These are phyloP conservation scores for Darevskia nairensis DNA, from an alignment of 2,797 vertebrate species.

Conservation along the genomic window DNA sequence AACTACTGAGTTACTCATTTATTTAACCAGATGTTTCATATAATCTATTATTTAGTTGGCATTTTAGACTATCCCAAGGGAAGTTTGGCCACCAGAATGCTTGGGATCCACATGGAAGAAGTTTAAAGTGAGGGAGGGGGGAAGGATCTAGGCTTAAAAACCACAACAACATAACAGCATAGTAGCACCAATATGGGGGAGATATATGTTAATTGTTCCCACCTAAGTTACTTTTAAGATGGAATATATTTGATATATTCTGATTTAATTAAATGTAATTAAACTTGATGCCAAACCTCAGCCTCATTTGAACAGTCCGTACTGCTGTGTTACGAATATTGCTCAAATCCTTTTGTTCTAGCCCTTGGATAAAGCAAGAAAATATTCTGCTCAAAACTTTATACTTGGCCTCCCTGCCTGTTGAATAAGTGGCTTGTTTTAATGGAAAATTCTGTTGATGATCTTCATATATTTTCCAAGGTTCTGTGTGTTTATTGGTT, in stretches of 20 bases:
- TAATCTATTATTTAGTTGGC: conserved; percentile 69
- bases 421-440: conserved; percentile 56
- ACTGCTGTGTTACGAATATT: conserved; percentile 23
- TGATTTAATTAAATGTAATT: neutral
- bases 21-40: conserved; percentile 70
- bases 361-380: neutral
- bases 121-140: conserved; percentile 1
- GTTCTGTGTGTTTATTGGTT: conserved; percentile 39
- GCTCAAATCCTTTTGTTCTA: conserved; percentile 12
- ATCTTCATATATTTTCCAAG: conserved; percentile 34
- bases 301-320: neutral
- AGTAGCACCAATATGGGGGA: neutral
- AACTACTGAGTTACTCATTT: conserved; percentile 68
- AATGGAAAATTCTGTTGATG: conserved; percentile 51
- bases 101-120: conserved; percentile 60
- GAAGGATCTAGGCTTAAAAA: neutral
- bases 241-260: neutral
- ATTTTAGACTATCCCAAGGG: conserved; percentile 65
- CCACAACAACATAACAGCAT: conserved; percentile 47
- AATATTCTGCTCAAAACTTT: conserved; percentile 39
- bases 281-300: neutral
- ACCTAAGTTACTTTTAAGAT: neutral
- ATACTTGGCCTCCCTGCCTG: conserved; percentile 39
- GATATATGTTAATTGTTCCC: neutral
- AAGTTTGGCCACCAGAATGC: conserved; percentile 53